Evolutionary conservation across 2,113 vertebrate species (phyloP).

Genomic region (Elephantulus edwardii): DNA sequence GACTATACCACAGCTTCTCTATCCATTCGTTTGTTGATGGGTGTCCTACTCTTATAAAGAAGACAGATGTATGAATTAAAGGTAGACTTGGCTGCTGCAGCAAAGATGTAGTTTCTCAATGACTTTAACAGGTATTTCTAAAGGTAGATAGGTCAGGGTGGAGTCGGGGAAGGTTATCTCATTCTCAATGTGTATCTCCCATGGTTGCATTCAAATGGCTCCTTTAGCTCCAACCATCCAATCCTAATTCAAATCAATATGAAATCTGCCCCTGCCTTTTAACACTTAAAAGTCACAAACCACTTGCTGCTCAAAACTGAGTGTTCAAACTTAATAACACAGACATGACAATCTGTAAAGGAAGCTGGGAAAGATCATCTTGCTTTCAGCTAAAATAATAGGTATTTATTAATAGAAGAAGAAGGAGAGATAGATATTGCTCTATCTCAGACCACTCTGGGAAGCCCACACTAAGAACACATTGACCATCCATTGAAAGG

Average conservation of each 20-base stretch:
- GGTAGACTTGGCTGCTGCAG: background rate
- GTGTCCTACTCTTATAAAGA: background rate
- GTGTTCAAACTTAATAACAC: background rate
- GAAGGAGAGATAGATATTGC: background rate
- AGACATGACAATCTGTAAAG: background rate
- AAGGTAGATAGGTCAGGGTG: background rate
- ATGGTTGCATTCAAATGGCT: background rate
- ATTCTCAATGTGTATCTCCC: background rate
- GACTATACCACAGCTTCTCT: too few species aligned
- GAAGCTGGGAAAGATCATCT: constrained; percentile 36
- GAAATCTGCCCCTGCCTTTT: background rate
- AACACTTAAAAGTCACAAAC: background rate
- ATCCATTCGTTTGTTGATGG: too few species aligned
- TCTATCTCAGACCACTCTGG: background rate
- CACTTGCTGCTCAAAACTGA: background rate
- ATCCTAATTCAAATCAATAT: background rate
- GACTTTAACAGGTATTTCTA: background rate
- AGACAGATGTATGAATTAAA: background rate
- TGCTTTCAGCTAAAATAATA: background rate
- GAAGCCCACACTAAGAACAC: background rate
- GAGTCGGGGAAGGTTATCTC: background rate
- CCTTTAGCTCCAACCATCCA: background rate
- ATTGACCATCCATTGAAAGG: background rate
- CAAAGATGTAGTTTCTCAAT: background rate
- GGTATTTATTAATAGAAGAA: background rate